Conservation (phyloP, 2,888 invertebrate species). For the Spodoptera littoralis region DNA sequence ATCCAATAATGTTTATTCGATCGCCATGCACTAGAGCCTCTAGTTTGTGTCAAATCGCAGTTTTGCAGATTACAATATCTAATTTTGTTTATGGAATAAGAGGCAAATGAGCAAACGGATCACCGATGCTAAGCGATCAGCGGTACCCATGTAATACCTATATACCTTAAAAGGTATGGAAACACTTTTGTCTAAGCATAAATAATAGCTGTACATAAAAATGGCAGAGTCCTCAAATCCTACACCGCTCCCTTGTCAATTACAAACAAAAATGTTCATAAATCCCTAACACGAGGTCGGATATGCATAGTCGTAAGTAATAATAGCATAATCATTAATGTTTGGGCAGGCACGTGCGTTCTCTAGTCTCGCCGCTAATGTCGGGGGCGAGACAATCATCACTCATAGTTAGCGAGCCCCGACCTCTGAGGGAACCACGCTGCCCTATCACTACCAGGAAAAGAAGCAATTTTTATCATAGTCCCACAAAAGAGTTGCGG, state of each 20-base stretch:
- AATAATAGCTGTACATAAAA: slow-evolving; percentile 7
- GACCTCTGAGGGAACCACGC: slow-evolving; percentile 69
- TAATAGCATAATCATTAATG: slow-evolving; percentile 73
- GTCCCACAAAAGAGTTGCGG: slow-evolving; percentile 84
- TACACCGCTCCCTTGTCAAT: slow-evolving; percentile 32
- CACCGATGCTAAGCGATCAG: no score
- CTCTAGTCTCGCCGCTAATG: slow-evolving; percentile 69
- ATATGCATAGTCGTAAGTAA: slow-evolving; percentile 58
- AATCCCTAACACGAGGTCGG: slow-evolving; percentile 40
- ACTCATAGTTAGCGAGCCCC: slow-evolving; percentile 82
- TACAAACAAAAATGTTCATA: slow-evolving; percentile 42
- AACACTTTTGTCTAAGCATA: background rate
- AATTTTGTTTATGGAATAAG: no score
- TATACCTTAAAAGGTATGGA: no score
- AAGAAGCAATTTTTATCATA: slow-evolving; percentile 83
- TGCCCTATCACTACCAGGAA: slow-evolving; percentile 77
- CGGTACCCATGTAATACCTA: no score
- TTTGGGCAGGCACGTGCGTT: slow-evolving; percentile 72
- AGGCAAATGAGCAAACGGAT: no score
- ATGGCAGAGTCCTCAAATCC: slow-evolving; percentile 8
- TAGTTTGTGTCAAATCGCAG: no score
- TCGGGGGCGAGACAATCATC: slow-evolving; percentile 82
- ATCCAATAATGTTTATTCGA: no score
- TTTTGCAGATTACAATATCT: no score
- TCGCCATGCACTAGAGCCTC: no score